phyloP scores from a whole-genome alignment of 2,113 vertebrate genomes.

The Rhabdornis inornatus region DNA sequence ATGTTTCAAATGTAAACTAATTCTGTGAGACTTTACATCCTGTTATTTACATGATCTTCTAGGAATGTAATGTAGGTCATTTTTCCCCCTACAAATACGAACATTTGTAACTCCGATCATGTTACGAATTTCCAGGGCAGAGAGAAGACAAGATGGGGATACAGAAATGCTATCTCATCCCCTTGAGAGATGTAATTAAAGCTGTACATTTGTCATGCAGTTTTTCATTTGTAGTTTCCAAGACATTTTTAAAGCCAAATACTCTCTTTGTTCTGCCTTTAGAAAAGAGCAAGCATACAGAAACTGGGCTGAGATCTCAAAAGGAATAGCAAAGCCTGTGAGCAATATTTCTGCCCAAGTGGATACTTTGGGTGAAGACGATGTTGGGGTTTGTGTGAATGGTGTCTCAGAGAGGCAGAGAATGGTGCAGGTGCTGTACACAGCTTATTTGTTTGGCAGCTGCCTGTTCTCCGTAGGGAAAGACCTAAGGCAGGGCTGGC shows the following conservation, averaged over 20 bases:
- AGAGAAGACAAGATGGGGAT: neutral
- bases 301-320: neutral
- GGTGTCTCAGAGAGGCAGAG: neutral
- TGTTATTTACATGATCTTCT: slow-evolving; percentile 45
- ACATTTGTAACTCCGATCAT: neutral
- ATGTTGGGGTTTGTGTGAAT: neutral
- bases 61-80: slow-evolving; percentile 6
- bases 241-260: neutral
- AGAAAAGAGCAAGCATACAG: neutral
- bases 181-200: slow-evolving; percentile 39
- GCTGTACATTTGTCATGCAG: neutral
- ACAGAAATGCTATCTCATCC: neutral
- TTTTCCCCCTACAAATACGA: neutral
- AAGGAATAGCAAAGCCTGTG: neutral
- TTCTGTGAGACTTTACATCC: slow-evolving; percentile 43
- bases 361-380: neutral
- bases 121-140: neutral
- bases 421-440: neutral
- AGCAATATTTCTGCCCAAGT: neutral
- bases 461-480: neutral
- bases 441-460: fast-evolving
- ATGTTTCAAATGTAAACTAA: slow-evolving; percentile 66
- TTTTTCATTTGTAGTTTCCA: slow-evolving; percentile 25
- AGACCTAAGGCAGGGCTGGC: neutral
- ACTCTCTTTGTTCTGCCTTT: slow-evolving; percentile 5